Evolutionary conservation across 2,113 vertebrate species (phyloP), one percentile per base, ranked within the genome.

Genomic region (Trochalopteron elliotii): DNA sequence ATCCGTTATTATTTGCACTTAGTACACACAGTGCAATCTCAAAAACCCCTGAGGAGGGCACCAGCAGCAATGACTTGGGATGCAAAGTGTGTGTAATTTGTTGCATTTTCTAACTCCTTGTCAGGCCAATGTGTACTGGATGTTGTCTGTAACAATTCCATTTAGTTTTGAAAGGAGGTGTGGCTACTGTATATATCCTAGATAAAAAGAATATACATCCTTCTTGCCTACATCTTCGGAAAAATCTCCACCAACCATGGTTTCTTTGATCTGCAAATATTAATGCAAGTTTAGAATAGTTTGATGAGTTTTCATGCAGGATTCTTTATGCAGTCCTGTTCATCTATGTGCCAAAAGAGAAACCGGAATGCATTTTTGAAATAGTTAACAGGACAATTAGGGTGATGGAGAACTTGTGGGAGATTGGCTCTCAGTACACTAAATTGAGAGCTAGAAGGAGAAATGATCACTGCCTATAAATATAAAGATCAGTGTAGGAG

Each of bases 11-110:
- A 47, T 40, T 71, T 92, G 33, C 35, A 13, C 59, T 83, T 83
- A 56, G 13, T n/a, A 84, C 22, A 59, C 39, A 47, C 44, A 37
- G 64, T 94, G 95, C 93, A 95, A 75, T 95, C 96, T 90, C 70
- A 87, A 85, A 94, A 93, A 39, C 14, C 89, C 91, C 93, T 96
- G 95, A 96, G 93, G 94, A 94, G 94, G 94, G 95, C 95, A 95
- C 93, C 83, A 96, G 89, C 83, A 94, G 83, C 96, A 95, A 87
- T 6, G 86, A 75, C 91, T 95, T 96, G 80, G 89, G 80, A 93
- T 21, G 2, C 9, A 23, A 96, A 69, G 5, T 52, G 7, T 23
- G 4, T 61, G 39, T 39, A 57, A 42, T 27, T 53, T 39, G 76
- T 64, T 61, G 35, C 18, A 25, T 77, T 93, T 93, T 86, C 75